Evolutionary conservation across 1,140 invertebrate genomes (phyloP), one percentile per base, ranked within the genome.

Genomic region (Caligus rogercresseyi): DNA sequence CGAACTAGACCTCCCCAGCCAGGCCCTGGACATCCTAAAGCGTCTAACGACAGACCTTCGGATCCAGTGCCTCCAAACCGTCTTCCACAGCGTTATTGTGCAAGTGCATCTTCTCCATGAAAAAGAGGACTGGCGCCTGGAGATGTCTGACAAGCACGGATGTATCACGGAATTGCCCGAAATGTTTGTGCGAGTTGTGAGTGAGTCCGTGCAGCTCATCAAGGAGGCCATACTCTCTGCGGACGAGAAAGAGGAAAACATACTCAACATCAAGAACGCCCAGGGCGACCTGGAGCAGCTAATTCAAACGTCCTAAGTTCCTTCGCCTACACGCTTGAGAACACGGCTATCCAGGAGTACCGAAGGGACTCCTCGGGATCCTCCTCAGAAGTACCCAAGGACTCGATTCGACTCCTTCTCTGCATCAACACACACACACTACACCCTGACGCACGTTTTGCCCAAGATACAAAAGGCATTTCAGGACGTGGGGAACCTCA

Each of bases 401-500:
- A 59, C 19, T 43, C 57, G 19, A 53, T 23, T 4, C 11, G 53
- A 23, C 75, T 93, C 61, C 76, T 94, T 20, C 84, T 89, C 54
- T 84, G 87, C 52, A 76, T 90, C 55, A 88, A 88, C 68, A 94
- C 95, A n/a, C 73, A 90, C 88, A 72, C 81, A 81, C 52, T 90
- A 88, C 71, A 88, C 86, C 1, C 23, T 21, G 64, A 58, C 54
- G 18, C 25, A 57, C 52, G 24, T 65, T 3, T 21, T 52, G 52
- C 54, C 54, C 20, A 31, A 23, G 24, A 31, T 66, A 3, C 20
- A 21, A 18, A 66, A 61, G 25, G 31, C 21, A 13, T 65, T 16
- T 15, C 24, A 64, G n/a, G 52, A 61, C 51, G 56, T 65, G 43
- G 53, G 58, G 1, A 18, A 26, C 14, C 53, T 67, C 31, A 18